phyloP scores from a whole-genome alignment of 2,888 invertebrate genomes.

The Conomelus anceps region DNA sequence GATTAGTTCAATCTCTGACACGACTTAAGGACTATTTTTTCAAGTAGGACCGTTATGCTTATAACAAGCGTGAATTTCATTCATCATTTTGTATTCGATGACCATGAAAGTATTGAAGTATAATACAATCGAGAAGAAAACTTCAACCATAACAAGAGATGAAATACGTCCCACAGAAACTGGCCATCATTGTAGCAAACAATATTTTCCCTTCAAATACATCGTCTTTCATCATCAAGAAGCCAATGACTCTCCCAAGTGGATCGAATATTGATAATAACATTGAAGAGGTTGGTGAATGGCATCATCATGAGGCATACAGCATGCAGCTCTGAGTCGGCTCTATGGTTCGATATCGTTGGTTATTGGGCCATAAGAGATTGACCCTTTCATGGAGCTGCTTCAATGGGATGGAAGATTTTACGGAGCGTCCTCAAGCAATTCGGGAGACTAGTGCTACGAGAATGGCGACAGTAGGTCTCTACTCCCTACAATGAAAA shows the following conservation, averaged over 20 bases:
- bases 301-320: no score
- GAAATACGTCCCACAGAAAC: no score
- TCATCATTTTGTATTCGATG: no score
- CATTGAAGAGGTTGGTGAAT: not conserved
- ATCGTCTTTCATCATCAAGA: not conserved
- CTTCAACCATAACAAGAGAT: no score
- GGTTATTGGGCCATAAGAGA: not conserved
- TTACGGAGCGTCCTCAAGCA: not conserved
- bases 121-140: no score
- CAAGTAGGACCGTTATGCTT: no score
- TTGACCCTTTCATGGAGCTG: not conserved
- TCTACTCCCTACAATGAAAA: not conserved
- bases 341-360: not conserved
- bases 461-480: not conserved
- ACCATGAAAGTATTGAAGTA: no score
- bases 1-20: no score
- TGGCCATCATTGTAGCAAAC: not conserved
- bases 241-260: no score
- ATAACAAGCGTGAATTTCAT: no score
- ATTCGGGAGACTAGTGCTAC: not conserved
- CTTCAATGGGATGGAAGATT: not conserved
- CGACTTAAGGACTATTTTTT: no score
- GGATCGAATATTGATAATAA: not conserved
- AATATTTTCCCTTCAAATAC: not conserved
- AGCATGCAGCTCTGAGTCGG: no score